Evolutionary conservation across 2,797 vertebrate species (phyloP).

Genomic region (Meda fulgida): DNA sequence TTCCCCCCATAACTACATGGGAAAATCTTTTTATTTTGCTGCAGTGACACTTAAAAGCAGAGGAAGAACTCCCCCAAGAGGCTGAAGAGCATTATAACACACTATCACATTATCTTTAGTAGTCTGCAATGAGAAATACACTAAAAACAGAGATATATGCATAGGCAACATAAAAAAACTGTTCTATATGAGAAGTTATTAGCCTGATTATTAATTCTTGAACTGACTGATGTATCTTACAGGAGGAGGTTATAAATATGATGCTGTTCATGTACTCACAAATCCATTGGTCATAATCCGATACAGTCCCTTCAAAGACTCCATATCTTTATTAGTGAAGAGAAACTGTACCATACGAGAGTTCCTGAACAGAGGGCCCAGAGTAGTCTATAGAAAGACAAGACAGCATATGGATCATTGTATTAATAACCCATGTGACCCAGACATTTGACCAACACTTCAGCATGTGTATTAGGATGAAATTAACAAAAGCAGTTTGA

Average conservation of each 20-base stretch:
- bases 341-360: slow-evolving; percentile 93
- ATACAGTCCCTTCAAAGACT: slow-evolving; percentile 91
- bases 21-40: slow-evolving; percentile 3
- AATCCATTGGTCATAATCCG: slow-evolving; percentile 95
- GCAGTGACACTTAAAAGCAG: slow-evolving; percentile 9
- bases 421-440: neutral
- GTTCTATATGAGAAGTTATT: neutral
- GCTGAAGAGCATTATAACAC: slow-evolving; percentile 7
- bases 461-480: neutral
- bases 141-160: neutral
- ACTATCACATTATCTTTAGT: slow-evolving; percentile 2
- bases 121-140: neutral
- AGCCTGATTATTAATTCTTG: neutral
- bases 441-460: neutral
- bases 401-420: neutral
- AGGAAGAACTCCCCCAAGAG: slow-evolving; percentile 27
- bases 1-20: neutral
- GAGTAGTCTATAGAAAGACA: slow-evolving; percentile 80
- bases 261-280: slow-evolving; percentile 76
- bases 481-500: neutral
- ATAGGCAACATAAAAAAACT: neutral
- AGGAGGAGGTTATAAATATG: neutral
- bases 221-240: neutral
- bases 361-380: slow-evolving; percentile 92
- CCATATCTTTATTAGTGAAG: slow-evolving; percentile 93